Base-by-base conservation (phyloP, 2,113 vertebrate genomes). In the Morone chrysops region DNA sequence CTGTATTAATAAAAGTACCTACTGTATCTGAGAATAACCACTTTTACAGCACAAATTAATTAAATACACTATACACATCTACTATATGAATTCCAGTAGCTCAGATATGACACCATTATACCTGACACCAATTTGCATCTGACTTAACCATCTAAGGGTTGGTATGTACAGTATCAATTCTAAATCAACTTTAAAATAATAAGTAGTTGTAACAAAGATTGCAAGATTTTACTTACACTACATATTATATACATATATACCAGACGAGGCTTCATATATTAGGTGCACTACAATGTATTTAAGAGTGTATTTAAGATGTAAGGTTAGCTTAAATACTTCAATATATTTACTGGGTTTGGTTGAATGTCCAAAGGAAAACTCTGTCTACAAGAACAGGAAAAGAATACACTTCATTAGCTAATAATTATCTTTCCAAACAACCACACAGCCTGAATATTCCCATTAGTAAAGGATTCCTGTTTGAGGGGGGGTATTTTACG, bases 401-500 rank as follows among this genome's bases (percentile, higher is more conserved):
- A 56, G 8, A 73, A 72, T 70, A 22, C 47, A 65, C 72, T 65
- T 43, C 65, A 84, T 83, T 84, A 56, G 51, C 51, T 65, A 80
- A 90, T 84, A 83, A 85, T 84, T 89, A 76, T 82, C 65, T 87
- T 86, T 78, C 67, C 56, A 70, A 73, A 74, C 43, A 85, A 71
- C 31, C 68, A 67, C 70, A 51, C 70, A 70, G 66, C 31, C 63
- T 56, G 53, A 62, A 85, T 90, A 81, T 86, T 82, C 81, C 70
- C 81, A 60, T 80, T 84, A 75, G 75, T n/a, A 84, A 84, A 81
- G 81, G 75, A 78, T 76, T 88, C 62, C 76, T 78, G 61, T 83
- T 83, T n/a, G 36, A 60, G 13, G 69, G 77, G 79, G 50, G 48
- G 22, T 91, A 78, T 86, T 90, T 93, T 90, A 92, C 91, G 86